These are phyloP conservation scores for Triplophysa tibetana DNA, from an alignment of 2,113 vertebrate genomes.

Conservation along the genomic window DNA sequence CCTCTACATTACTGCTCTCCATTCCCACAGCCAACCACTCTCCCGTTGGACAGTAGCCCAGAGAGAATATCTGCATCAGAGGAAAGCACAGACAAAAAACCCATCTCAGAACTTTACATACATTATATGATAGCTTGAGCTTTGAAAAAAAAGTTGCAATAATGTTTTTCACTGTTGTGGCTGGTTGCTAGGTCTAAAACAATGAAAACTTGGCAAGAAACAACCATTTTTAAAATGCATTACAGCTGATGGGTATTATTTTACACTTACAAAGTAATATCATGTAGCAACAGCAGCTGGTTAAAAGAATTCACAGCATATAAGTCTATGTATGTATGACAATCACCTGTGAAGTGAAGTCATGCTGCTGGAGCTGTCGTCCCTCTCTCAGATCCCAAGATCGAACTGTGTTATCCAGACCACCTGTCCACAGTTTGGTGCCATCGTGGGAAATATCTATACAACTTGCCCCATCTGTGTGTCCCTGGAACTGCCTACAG, in stretches of 20 bases:
- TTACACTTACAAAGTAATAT: neutral
- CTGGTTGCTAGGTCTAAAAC: too few species aligned
- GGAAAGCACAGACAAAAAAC: neutral
- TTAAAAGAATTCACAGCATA: too few species aligned
- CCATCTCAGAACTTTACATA: neutral
- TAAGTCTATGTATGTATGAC: neutral
- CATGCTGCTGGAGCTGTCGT: constrained; percentile 93
- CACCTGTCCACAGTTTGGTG: constrained; percentile 95
- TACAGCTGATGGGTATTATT: too few species aligned
- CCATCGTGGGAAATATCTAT: constrained; percentile 96
- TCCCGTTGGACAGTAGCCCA: constrained; percentile 95
- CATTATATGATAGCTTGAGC: neutral
- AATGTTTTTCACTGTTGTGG: too few species aligned
- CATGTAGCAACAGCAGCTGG: neutral
- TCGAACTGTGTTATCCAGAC: constrained; percentile 93
- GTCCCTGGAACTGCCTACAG: constrained; percentile 92
- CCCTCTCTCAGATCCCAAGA: constrained; percentile 96
- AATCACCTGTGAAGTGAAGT: constrained; percentile 94
- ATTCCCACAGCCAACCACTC: constrained; percentile 97
- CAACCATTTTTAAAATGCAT: too few species aligned
- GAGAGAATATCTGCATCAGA: constrained; percentile 84
- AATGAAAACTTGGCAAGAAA: too few species aligned
- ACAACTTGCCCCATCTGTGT: constrained; percentile 95
- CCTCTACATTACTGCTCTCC: constrained; percentile 98
- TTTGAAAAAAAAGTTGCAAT: too few species aligned